Evolutionary conservation across 64 coral and sea anemone genomes (phyloP).

Genomic region (Stylophora pistillata): DNA sequence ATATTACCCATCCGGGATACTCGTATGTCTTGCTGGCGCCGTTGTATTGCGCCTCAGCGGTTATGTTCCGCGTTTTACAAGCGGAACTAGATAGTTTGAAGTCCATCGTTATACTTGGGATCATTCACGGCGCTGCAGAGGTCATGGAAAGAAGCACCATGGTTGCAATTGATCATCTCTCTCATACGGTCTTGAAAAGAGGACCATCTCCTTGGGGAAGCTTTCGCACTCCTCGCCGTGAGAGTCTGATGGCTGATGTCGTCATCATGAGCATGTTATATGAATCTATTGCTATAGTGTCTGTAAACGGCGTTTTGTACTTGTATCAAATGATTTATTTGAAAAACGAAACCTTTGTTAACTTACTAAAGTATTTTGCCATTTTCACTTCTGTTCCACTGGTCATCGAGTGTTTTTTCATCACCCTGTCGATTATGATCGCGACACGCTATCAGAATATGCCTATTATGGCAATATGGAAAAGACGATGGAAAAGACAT

Average conservation of each 20-base stretch:
- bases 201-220: background rate
- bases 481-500: slow-evolving; percentile 5
- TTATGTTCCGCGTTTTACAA: slow-evolving; percentile 2
- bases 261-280: background rate
- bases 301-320: background rate
- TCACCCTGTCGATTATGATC: background rate
- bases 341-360: background rate
- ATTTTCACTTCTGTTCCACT: background rate
- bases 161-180: slow-evolving; percentile 2
- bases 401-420: slow-evolving; percentile 16
- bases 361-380: background rate
- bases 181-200: background rate
- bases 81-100: background rate
- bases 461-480: background rate
- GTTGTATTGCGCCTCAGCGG: background rate
- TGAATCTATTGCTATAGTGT: background rate
- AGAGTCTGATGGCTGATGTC: background rate
- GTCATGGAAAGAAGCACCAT: background rate
- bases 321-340: background rate
- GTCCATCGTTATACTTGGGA: background rate
- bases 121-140: background rate
- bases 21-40: background rate
- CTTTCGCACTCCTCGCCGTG: slow-evolving; percentile 9
- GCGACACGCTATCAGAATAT: slow-evolving; percentile 21
- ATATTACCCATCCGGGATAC: background rate